Percentiles rank a stretch among this genome's conserved stretches.
phyloP scores from a whole-genome alignment of 2,113 vertebrate genomes.

The Oncorhynchus clarkii region DNA sequence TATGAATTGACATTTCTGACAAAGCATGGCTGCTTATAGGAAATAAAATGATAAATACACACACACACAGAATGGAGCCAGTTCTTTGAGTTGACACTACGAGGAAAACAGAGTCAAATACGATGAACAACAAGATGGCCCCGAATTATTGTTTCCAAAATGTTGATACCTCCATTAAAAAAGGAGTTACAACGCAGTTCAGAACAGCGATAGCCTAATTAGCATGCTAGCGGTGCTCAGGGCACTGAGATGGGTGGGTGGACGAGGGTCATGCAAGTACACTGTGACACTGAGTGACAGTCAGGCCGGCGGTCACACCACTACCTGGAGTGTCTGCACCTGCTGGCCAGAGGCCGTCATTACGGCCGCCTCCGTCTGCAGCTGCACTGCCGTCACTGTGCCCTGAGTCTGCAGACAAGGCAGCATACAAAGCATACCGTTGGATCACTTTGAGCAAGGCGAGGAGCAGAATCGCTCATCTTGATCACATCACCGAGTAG shows the following conservation, averaged over 20 bases:
- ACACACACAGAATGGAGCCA: background rate
- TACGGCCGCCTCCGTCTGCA: slow-evolving; percentile 96
- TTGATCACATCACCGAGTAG: too few relatives aligned
- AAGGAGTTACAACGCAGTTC: slow-evolving; percentile 36
- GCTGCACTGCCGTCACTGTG: slow-evolving; percentile 98
- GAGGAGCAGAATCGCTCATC: too few relatives aligned
- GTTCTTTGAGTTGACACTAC: background rate
- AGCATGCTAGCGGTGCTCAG: slow-evolving; percentile 44
- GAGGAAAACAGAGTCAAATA: background rate
- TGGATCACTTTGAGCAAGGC: too few relatives aligned
- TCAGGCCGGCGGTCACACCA: slow-evolving; percentile 87
- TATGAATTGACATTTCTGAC: background rate
- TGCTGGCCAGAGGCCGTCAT: slow-evolving; percentile 98
- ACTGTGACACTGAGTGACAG: slow-evolving; percentile 21
- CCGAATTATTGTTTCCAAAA: background rate
- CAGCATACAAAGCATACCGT: background rate
- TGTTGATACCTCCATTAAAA: background rate
- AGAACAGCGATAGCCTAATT: slow-evolving; percentile 22
- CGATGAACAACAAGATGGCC: background rate
- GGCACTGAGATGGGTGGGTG: slow-evolving; percentile 41
- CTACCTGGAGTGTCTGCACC: slow-evolving; percentile 99
- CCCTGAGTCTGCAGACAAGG: slow-evolving; percentile 92
- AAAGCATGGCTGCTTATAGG: slow-evolving; percentile 13
- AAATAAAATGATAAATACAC: background rate
- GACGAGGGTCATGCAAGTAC: slow-evolving; percentile 54